phyloP scores from a whole-genome alignment of 2,113 vertebrate genomes.

The Leucosticte australis region DNA sequence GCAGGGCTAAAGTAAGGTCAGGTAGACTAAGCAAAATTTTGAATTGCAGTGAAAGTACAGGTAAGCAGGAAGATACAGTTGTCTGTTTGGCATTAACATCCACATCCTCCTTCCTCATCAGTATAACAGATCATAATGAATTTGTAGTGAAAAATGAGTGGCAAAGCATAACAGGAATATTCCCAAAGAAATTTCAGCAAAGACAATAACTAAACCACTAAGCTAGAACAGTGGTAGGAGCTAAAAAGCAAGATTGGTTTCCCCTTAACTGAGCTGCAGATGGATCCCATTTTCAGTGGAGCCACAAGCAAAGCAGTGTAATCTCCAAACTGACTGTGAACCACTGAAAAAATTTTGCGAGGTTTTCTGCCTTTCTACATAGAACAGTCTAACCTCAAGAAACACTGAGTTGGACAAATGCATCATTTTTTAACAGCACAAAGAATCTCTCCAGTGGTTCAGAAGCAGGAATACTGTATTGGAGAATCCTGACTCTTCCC shows the following conservation, averaged over 20 bases:
- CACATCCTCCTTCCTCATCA: background rate
- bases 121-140: background rate
- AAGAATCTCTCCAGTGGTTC: background rate
- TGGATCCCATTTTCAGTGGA: background rate
- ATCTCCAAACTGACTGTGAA: background rate
- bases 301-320: background rate
- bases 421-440: background rate
- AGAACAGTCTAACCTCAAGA: background rate
- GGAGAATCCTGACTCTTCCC: background rate
- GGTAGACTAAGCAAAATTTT: background rate
- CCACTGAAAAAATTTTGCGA: background rate
- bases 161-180: background rate
- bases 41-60: background rate
- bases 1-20: background rate
- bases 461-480: background rate
- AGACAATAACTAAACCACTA: background rate
- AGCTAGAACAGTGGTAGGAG: background rate
- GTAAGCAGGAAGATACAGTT: background rate
- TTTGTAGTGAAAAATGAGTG: background rate
- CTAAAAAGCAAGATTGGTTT: background rate
- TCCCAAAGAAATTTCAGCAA: background rate
- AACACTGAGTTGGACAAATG: background rate
- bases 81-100: background rate
- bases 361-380: background rate
- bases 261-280: background rate